phyloP scores from a whole-genome alignment of 2,888 invertebrate species.

The Megamerina dolium region DNA sequence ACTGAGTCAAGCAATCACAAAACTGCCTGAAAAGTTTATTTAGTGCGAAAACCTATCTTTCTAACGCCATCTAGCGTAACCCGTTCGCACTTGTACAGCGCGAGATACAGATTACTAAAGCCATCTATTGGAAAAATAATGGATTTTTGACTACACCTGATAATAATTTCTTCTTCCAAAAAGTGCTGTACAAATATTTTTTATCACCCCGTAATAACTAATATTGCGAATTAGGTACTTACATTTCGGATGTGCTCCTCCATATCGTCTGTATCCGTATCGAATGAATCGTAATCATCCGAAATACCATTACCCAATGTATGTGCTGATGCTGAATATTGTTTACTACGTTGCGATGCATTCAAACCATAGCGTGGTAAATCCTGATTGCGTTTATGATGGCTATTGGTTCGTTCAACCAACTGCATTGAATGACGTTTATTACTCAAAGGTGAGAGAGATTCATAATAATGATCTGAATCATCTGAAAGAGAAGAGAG shows the following conservation, averaged over 20 bases:
- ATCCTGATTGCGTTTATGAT: slow-evolving; percentile 27
- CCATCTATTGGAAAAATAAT: too few relatives aligned
- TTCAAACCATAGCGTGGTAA: slow-evolving; percentile 16
- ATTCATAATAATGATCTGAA: slow-evolving; percentile 67
- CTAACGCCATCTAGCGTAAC: too few relatives aligned
- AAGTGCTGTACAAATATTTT: too few relatives aligned
- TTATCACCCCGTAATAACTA: too few relatives aligned
- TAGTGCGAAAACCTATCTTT: too few relatives aligned
- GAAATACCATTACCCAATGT: slow-evolving; percentile 38
- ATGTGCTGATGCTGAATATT: slow-evolving; percentile 35
- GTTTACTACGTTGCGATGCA: slow-evolving; percentile 30
- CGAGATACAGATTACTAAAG: too few relatives aligned
- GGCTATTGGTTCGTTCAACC: slow-evolving; percentile 24
- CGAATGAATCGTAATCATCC: slow-evolving; percentile 68
- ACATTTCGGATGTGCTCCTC: slow-evolving; percentile 43
- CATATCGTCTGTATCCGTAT: slow-evolving; percentile 56
- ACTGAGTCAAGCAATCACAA: too few relatives aligned
- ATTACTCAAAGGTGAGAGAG: slow-evolving; percentile 49
- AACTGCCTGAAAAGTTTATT: too few relatives aligned
- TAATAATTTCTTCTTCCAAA: too few relatives aligned
- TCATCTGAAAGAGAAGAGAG: slow-evolving; percentile 53
- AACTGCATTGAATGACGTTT: slow-evolving; percentile 33
- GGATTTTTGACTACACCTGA: too few relatives aligned
- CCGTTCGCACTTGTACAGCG: too few relatives aligned
- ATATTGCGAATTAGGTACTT: slow-evolving; percentile 12